phyloP scores from a whole-genome alignment of 2,113 vertebrate species.

The Bostrychus sinensis region DNA sequence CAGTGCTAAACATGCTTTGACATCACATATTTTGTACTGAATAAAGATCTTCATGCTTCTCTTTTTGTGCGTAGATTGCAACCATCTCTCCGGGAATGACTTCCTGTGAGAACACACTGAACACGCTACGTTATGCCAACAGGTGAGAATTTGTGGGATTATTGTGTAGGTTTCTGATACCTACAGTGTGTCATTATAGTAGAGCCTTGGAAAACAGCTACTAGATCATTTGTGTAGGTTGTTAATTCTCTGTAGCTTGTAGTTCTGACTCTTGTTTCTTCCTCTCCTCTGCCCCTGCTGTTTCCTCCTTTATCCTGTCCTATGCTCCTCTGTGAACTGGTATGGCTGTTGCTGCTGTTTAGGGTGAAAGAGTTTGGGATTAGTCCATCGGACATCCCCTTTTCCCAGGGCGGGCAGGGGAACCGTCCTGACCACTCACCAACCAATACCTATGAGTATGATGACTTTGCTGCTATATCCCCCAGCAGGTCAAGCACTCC shows the following conservation, averaged over 20 bases:
- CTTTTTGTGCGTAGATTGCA: slow-evolving; percentile 84
- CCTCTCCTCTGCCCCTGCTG: slow-evolving; percentile 55
- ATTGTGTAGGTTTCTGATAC: not conserved
- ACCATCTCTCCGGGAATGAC: slow-evolving; percentile 99
- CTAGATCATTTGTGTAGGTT: not conserved
- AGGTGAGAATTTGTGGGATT: slow-evolving; percentile 80
- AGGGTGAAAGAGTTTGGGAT: slow-evolving; percentile 99
- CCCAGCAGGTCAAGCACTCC: slow-evolving; percentile 87
- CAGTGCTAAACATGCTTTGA: slow-evolving; percentile 38
- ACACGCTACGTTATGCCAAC: slow-evolving; percentile 98
- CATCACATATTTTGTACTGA: not conserved
- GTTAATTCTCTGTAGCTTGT: slow-evolving; percentile 28
- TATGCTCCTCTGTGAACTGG: slow-evolving; percentile 65
- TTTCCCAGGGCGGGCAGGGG: slow-evolving; percentile 93
- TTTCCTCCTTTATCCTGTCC: slow-evolving; percentile 38
- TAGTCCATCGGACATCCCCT: slow-evolving; percentile 99
- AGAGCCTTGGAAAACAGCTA: not conserved
- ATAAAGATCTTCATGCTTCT: not conserved
- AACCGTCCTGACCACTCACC: slow-evolving; percentile 95
- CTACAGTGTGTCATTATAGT: not conserved
- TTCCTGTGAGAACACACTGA: slow-evolving; percentile 98
- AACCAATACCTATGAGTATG: slow-evolving; percentile 92
- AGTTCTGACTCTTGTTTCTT: slow-evolving; percentile 52
- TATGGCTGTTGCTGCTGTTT: slow-evolving; percentile 77
- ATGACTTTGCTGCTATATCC: slow-evolving; percentile 93